Base-by-base conservation (phyloP, 2,888 invertebrate genomes). In the Thera britannica region DNA sequence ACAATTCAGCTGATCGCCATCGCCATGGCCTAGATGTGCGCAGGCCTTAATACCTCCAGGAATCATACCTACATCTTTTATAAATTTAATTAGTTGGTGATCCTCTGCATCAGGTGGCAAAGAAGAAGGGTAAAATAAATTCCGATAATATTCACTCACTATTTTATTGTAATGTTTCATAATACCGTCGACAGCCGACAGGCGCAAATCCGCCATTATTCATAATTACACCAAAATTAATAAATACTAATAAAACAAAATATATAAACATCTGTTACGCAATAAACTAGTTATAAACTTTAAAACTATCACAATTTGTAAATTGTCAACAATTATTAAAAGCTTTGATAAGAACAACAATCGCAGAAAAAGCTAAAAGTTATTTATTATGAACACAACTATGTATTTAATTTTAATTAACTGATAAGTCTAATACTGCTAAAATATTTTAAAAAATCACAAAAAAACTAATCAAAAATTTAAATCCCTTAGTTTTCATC, bases 131-230 rank as follows among this genome's bases (percentile, higher is more conserved):
- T 1, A 36, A 59, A 46, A 52, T n/a, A 82, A 75, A 77, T 83
- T 78, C 83, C 65, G 68, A 74, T 73, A 67, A 70, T 76, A 78
- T 78, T 84, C 85, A 86, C 83, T 91, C 86, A 85, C 92, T 92
- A 93, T 93, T 93, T 92, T 91, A 93, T 92, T 93, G 91, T 93
- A 90, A 90, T 92, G 91, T 90, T 89, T 90, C 92, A 90, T 91
- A 92, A 90, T 92, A 90, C 87, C 89, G 86, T 84, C 87, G 86
- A 83, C 86, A 81, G 79, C 79, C 80, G 23, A 23, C 80, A 83
- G 85, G 81, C 77, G 74, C 72, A 79, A 74, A 73, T 75, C 80
- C 86, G 83, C 81, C 84, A 77, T 81, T 82, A 84, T 86, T 84
- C 87, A 81, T 82, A 80, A 74, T 70, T 65, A 72, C 72, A 67